Base-by-base conservation (phyloP, 2,113 vertebrate species). In the Chloebia gouldiae region DNA sequence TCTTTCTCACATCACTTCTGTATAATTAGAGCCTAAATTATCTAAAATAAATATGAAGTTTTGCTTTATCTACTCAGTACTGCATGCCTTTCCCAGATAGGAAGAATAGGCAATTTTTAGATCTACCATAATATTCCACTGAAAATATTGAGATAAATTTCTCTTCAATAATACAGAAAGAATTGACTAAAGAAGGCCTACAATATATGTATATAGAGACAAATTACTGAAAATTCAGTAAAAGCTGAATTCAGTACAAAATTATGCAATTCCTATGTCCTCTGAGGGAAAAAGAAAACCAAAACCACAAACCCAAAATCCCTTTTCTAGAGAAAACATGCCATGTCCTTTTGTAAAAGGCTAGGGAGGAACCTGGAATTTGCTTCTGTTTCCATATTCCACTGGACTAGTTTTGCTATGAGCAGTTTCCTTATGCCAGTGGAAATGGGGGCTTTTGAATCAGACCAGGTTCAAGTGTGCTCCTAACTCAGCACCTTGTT, bases 31-130 rank as follows among this genome's bases (percentile, higher is more conserved):
- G 49, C 63, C 69, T 81, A 86, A 91, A 92, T 92, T 89, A 89
- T 64, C 53, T 85, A 92, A 92, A 93, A 93, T 92, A 93, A 91
- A 92, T 53, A 76, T 30, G 30, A 96, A 91, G 57, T 65, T 93
- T 93, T 89, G 24, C 49, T 87, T 92, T 92, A 81, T 68, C 80
- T 75, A 17, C 79, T 86, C 42, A 65, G 23, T 66, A 31, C 51
- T 93, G 35, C 15, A n/a, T 75, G 35, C 13, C 85, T 95, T 93
- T 60, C 45, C 81, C 49, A 57, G 21, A 60, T 10, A 87, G 53
- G 56, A 86, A 89, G 81, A 68, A 72, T 1, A 47, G 49, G 18
- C 47, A 86, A 71, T 92, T 86, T 93, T 95, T 71, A 81, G 56
- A 87, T 45, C 53, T 7, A 50, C 19, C 14, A 50, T 7, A 78